Evolutionary conservation across 2,113 vertebrate genomes (phyloP), one percentile per base, ranked within the genome.

Genomic region (Carlito syrichta): DNA sequence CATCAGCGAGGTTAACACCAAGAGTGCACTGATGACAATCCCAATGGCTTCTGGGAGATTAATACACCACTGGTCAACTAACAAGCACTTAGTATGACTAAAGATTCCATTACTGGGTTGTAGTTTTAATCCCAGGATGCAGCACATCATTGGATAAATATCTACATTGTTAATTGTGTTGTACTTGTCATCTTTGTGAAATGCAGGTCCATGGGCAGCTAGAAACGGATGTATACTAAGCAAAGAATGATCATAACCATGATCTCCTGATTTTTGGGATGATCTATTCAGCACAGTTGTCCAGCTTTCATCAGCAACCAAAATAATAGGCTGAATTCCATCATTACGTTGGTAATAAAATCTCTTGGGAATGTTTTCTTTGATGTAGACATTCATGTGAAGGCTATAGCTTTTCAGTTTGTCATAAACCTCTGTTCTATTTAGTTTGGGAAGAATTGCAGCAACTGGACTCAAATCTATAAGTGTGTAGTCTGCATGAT

Each of bases 241-340:
- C 74, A 99, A 98, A 40, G 98, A 54, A 66, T 99, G 99, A 97
- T 99, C 99, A 3, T 99, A 99, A 92, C 99, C 99, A 5, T 99
- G 99, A 97, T 99, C 99, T 38, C 99, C 99, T 98, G 99, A 81
- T 89, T 97, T 98, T 1, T 90, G 40, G 19, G 99, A 98, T 12
- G 98, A 96, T 74, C 98, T 99, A 0, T 97, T 97, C 77, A 98
- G 98, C 3, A 99, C 98, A 23, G 99, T 99, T 13, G 99, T 99
- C 99, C 99, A 99, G 89, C 99, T 99, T 98, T 99, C 99, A 0
- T 99, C 99, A 11, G 99, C 99, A 71, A 99, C 97, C 96, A 99
- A 97, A 84, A 99, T 98, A 94, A 99, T 99, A n/a, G 99, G 99
- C 69, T 99, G 99, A 97, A 99, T 98, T 76, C 99, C 98, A 56